Evolutionary conservation across 2,888 invertebrate species (phyloP).

Genomic region (Athalia cordata): DNA sequence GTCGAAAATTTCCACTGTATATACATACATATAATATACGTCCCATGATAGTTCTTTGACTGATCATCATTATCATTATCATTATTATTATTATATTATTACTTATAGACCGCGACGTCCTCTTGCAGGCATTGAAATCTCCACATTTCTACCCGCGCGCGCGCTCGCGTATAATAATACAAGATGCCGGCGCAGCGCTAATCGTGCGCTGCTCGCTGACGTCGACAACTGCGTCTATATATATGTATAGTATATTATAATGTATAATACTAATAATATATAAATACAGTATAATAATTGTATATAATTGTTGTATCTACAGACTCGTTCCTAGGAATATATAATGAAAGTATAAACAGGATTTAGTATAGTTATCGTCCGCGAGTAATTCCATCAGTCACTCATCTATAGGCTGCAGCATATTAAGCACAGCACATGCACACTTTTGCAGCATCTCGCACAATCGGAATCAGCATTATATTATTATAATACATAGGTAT

Average conservation of each 20-base stretch:
- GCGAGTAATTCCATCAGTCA: too few relatives aligned
- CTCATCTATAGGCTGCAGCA: too few relatives aligned
- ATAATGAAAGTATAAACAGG: conserved; percentile 46
- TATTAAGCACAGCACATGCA: neutral
- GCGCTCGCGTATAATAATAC: too few relatives aligned
- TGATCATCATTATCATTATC: too few relatives aligned
- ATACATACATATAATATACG: neutral
- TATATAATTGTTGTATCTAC: conserved; percentile 1
- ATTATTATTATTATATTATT: too few relatives aligned
- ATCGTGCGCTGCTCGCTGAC: neutral
- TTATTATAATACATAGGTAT: too few relatives aligned
- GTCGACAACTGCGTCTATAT: conserved; percentile 1
- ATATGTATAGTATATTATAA: neutral
- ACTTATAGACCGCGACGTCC: neutral
- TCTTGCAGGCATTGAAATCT: conserved; percentile 35
- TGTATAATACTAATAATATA: neutral
- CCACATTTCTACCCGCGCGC: neutral
- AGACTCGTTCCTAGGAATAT: neutral
- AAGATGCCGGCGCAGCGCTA: neutral
- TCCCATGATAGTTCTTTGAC: neutral
- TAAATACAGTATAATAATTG: too few relatives aligned
- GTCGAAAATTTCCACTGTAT: conserved; percentile 20
- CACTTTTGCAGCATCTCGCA: neutral
- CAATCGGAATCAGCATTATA: too few relatives aligned
- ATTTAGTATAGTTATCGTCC: conserved; percentile 22